Evolutionary conservation across 2,888 invertebrate genomes (phyloP).

Genomic region (Thecophora atra): DNA sequence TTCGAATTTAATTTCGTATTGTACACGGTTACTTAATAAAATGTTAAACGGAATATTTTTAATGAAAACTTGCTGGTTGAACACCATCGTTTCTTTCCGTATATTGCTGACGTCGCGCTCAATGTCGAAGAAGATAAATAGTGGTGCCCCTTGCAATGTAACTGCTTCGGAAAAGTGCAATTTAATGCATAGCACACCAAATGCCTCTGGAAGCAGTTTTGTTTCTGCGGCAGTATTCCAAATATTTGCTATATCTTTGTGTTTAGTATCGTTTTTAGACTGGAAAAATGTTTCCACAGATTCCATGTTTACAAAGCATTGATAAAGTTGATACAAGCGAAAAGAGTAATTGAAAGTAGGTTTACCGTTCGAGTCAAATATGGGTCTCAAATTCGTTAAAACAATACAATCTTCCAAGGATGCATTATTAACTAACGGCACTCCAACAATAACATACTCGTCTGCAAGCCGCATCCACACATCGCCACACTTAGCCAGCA

Average conservation of each 20-base stretch:
- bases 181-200: constrained; percentile 53
- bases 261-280: constrained; percentile 39
- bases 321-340: constrained; percentile 54
- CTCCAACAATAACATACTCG: constrained; percentile 54
- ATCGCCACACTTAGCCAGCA: constrained; percentile 57
- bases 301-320: constrained; percentile 46
- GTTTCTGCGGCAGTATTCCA: constrained; percentile 45
- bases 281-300: constrained; percentile 46
- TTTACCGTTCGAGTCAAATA: constrained; percentile 37
- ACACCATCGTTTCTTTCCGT: constrained; percentile 6
- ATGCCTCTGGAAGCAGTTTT: constrained; percentile 54
- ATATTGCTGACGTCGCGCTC: constrained; percentile 24
- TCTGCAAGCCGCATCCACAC: constrained; percentile 55
- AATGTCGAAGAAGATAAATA: constrained; percentile 49
- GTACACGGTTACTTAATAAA: constrained; percentile 46
- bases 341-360: constrained; percentile 43
- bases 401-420: constrained; percentile 43
- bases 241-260: constrained; percentile 26
- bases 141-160: constrained; percentile 39
- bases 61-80: constrained; percentile 45
- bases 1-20: constrained; percentile 49
- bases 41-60: constrained; percentile 41
- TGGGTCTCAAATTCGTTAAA: constrained; percentile 45
- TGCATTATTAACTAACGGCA: constrained; percentile 54
- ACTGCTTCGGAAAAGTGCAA: constrained; percentile 47